Evolutionary conservation across 2,113 vertebrate genomes (phyloP), one percentile per base, ranked within the genome.

Genomic region (Echinops telfairi): DNA sequence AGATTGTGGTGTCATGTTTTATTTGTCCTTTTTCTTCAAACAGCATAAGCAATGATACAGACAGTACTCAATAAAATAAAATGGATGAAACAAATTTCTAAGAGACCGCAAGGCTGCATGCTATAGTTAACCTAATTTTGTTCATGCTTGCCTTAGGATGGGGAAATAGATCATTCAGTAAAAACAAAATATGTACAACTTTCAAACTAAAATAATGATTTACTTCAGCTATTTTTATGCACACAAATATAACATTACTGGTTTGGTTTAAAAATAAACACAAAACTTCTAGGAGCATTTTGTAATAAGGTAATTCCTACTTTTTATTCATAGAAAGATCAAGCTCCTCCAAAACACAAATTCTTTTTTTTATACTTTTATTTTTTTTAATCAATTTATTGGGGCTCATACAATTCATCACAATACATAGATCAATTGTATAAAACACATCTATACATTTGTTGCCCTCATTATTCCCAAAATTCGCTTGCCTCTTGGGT

Each of bases 171-270:
- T 98, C 97, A 98, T 98, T 98, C 98, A 98, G 98, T 98, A 99
- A 99, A 99, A 99, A 98, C 96, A 97, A 98, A 98, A 97, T 97
- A 96, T 97, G 98, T 98, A 98, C 98, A 98, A 99, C 98, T 98
- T 97, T 98, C 98, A 98, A 99, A 98, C 98, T 98, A 98, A 98
- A 98, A 98, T 98, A 98, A 98, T 97, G 98, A 98, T 99, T 99
- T 99, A 99, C 99, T 99, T 99, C 98, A 98, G 97, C 98, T 98
- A 98, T 98, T 98, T 99, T 98, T 99, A 99, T 99, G 99, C 99
- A 99, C 98, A 98, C 98, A 97, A 98, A 96, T 98, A 98, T 98
- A 98, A 98, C 98, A 97, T 98, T 98, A 99, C 98, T 91, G 14
- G 19, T 97, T 64, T 94, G 73, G 92, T 95, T 97, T 95, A 98